Conservation (phyloP, 2,797 vertebrate genomes). For the Poliocrania exsul region DNA sequence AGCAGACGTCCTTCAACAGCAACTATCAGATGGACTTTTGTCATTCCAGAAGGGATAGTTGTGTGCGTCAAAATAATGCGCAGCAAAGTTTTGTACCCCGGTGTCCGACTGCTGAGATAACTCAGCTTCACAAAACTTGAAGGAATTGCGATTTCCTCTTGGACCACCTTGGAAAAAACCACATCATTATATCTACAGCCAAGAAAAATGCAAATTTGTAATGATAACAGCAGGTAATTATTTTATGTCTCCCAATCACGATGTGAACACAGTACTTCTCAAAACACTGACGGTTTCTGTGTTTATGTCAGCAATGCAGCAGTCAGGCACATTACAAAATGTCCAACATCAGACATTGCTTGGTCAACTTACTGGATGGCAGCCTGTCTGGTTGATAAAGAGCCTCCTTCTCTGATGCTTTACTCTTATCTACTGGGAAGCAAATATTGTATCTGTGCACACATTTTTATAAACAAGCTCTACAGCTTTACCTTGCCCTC, state of each 20-base stretch:
- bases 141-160: slow-evolving; percentile 91
- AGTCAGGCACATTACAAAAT: background rate
- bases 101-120: slow-evolving; percentile 92
- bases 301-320: background rate
- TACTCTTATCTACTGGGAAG: background rate
- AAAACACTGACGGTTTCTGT: background rate
- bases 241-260: background rate
- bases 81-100: slow-evolving; percentile 91
- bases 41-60: slow-evolving; percentile 82
- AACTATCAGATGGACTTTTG: slow-evolving; percentile 91
- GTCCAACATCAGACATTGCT: background rate
- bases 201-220: background rate
- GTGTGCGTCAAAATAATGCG: slow-evolving; percentile 90
- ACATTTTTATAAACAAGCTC: background rate
- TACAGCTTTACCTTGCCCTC: background rate
- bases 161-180: slow-evolving; percentile 83
- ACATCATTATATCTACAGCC: background rate
- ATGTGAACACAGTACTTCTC: background rate
- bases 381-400: background rate
- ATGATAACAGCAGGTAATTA: background rate
- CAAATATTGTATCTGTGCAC: background rate
- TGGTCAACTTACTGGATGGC: background rate
- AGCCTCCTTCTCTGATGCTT: background rate
- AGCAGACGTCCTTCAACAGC: slow-evolving; percentile 90
- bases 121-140: slow-evolving; percentile 93